Conservation (phyloP, 2,113 vertebrate species). For the Malaclemys terrapin region DNA sequence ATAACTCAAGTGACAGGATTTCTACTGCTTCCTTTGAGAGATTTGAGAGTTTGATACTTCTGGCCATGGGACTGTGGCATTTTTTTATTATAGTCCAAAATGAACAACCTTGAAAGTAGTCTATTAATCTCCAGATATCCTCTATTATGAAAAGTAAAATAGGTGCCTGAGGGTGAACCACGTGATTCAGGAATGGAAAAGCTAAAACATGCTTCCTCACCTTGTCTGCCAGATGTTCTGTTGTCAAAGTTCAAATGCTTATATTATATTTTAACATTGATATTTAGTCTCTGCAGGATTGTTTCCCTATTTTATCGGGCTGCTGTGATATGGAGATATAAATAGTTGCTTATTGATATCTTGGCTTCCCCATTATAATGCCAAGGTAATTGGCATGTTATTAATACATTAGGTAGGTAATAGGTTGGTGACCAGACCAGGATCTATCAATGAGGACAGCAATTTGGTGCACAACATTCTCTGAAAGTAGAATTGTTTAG, state of each 20-base stretch:
- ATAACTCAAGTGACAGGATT: neutral
- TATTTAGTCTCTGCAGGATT: neutral
- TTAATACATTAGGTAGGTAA: neutral
- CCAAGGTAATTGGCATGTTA: neutral
- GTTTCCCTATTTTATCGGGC: neutral
- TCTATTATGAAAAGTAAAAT: neutral
- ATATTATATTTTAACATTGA: neutral
- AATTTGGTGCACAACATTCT: neutral
- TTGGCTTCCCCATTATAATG: neutral
- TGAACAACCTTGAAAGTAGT: neutral
- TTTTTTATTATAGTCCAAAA: conserved; percentile 10
- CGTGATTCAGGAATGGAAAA: neutral
- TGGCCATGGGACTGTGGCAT: neutral
- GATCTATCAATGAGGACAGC: neutral
- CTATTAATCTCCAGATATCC: neutral
- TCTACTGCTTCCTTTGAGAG: neutral
- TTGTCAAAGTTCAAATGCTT: neutral
- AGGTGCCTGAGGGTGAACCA: neutral
- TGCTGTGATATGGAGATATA: neutral
- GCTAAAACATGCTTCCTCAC: neutral
- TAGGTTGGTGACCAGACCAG: neutral
- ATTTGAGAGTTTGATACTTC: neutral
- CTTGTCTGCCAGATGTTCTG: neutral
- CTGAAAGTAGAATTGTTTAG: neutral
- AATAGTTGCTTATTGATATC: neutral